Conservation (phyloP, 2,113 vertebrate species). For the Scopus umbretta region DNA sequence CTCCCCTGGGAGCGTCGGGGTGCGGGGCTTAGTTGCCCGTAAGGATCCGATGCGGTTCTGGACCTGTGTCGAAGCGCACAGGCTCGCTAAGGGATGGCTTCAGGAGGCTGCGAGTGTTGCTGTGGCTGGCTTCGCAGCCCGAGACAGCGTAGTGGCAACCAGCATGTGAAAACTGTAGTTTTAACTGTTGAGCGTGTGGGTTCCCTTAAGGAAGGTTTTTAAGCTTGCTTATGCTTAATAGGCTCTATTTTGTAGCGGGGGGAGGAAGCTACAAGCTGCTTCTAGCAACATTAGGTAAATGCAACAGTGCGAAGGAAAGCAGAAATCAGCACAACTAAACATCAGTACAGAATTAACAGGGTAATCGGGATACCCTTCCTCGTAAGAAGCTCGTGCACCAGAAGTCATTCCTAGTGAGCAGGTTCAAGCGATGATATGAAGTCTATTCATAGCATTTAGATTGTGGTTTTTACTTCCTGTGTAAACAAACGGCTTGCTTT, state of each 20-base stretch:
- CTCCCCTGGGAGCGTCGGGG: neutral
- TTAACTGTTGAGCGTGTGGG: neutral
- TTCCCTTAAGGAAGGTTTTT: neutral
- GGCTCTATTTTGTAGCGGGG: neutral
- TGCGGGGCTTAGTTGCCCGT: neutral
- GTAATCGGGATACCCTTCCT: neutral
- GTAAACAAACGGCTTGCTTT: neutral
- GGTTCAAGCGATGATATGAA: neutral
- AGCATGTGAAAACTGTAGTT: neutral
- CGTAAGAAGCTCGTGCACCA: neutral
- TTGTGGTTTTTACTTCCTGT: neutral
- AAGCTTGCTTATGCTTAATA: neutral
- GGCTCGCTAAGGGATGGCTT: too few relatives aligned
- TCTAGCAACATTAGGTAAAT: neutral
- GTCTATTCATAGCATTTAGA: neutral
- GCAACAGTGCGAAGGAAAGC: neutral
- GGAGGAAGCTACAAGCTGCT: neutral
- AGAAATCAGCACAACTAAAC: neutral
- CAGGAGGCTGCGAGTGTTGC: fast-evolving
- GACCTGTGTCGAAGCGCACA: neutral
- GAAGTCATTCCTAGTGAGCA: neutral
- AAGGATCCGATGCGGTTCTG: neutral
- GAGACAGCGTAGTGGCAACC: neutral
- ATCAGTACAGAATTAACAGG: neutral
- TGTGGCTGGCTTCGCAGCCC: neutral